Evolutionary conservation across 2,113 vertebrate species (phyloP), one percentile per base, ranked within the genome.

Genomic region (Morphnarchus princeps): DNA sequence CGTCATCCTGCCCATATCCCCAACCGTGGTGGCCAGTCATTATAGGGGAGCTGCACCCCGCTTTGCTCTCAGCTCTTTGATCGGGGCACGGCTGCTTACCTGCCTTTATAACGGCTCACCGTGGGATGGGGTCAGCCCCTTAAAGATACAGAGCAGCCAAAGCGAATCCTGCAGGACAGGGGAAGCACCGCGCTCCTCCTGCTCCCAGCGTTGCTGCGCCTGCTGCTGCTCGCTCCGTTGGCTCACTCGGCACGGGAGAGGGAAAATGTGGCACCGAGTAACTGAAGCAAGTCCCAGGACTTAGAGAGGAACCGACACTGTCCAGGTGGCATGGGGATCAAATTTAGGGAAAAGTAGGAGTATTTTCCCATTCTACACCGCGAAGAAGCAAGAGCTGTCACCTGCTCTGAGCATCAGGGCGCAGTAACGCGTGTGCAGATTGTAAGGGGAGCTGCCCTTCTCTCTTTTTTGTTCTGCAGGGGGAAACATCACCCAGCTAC

Each of bases 1-100:
- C 99, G 96, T 99, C 98, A 92, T 99, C 98, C 93, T 98, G 98
- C 86, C 99, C 99, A 83, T 99, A 99, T 93, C 99, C 99, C 99
- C 99, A 99, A 72, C 97, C 80, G 91, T 93, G 98, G 71, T 98
- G 98, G 59, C 99, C 98, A 34, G 98, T 99, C 99, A 99, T 99
- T 47, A 69, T 91, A 61, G 90, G 84, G 38, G 70, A 92, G 55
- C 95, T 19, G 74, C 89, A 29, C 94, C 88, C 95, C 54, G 88
- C 94, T 67, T 7, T 12, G 66, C 66, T 89, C 62, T 13, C 72
- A 81, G 82, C 87, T 91, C 89, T 36, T 17, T 6, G 63, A 42
- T 29, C 38, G 4, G 77, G 88, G 89, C 29, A 80, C 79, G 62
- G 96, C 96, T 93, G 96, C 92, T 95, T 63, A 97, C 95, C 96